phyloP scores from a whole-genome alignment of 2,797 vertebrate genomes.

The Acridotheres tristis region DNA sequence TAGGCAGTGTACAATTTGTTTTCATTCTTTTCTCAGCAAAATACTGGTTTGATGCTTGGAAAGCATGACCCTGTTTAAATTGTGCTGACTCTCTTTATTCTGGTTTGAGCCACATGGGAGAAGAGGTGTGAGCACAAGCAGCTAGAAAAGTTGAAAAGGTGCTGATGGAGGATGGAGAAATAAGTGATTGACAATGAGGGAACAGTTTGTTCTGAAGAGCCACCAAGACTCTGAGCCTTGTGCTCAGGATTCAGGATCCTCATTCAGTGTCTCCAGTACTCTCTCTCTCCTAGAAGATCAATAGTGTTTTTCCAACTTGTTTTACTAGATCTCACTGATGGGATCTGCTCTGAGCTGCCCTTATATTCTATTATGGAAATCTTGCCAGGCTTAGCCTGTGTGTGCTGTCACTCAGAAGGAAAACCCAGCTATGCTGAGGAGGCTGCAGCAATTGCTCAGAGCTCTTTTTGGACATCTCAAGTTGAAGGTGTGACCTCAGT shows the following conservation, averaged over 20 bases:
- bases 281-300: background rate
- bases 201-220: background rate
- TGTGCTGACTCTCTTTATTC: background rate
- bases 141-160: background rate
- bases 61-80: background rate
- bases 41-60: background rate
- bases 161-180: background rate
- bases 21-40: conserved; percentile 25
- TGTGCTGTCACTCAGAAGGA: background rate
- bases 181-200: background rate
- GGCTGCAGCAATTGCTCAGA: background rate
- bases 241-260: background rate
- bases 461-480: background rate
- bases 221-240: fast-evolving
- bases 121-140: background rate
- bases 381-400: background rate
- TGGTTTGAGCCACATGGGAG: background rate
- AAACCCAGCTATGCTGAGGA: background rate
- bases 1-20: background rate
- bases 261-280: background rate
- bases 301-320: background rate
- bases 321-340: background rate
- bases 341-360: background rate
- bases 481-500: conserved; percentile 17
- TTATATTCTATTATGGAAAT: background rate